A percentile compares a stretch with the other conserved stretches of the same genome.
Conservation (phyloP, 2,888 invertebrate species). For the Drosophila niveifrons region DNA sequence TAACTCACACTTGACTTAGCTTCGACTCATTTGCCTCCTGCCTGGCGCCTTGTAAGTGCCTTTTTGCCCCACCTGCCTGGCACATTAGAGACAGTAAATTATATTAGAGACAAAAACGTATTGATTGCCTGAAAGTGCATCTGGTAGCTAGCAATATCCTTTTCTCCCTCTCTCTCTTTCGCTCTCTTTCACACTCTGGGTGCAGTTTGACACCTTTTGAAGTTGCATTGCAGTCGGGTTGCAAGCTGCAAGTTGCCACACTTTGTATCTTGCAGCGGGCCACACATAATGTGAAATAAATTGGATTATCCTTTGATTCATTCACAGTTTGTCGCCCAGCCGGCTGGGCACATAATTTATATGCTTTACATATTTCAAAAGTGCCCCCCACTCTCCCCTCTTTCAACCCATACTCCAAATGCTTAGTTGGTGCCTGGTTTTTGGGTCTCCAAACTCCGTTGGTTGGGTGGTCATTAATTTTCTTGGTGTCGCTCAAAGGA, state of each 20-base stretch:
- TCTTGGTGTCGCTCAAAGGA: conserved; percentile 78
- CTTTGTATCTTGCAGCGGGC: conserved; percentile 55
- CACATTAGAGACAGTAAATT: conserved; percentile 76
- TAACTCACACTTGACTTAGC: conserved; percentile 5
- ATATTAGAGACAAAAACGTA: conserved; percentile 81
- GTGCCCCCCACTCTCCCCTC: conserved; percentile 36
- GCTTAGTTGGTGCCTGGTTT: conserved; percentile 14
- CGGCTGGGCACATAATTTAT: conserved; percentile 75
- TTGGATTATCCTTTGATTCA: conserved; percentile 85
- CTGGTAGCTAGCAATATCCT: background rate
- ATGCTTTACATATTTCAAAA: conserved; percentile 81
- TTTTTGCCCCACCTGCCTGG: conserved; percentile 2
- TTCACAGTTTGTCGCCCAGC: conserved; percentile 76
- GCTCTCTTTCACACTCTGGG: conserved; percentile 13
- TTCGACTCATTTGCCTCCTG: background rate
- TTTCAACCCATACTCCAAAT: conserved; percentile 7
- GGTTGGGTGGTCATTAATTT: conserved; percentile 72
- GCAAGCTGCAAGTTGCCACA: conserved; percentile 42
- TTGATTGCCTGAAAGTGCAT: conserved; percentile 73
- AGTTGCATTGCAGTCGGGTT: conserved; percentile 46
- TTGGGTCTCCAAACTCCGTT: conserved; percentile 12
- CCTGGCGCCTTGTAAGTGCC: background rate
- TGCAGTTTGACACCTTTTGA: conserved; percentile 70
- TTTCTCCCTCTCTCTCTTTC: conserved; percentile 2
- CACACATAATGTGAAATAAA: conserved; percentile 81